Evolutionary conservation across 2,113 vertebrate species (phyloP).

Genomic region (Syngnathus floridae): DNA sequence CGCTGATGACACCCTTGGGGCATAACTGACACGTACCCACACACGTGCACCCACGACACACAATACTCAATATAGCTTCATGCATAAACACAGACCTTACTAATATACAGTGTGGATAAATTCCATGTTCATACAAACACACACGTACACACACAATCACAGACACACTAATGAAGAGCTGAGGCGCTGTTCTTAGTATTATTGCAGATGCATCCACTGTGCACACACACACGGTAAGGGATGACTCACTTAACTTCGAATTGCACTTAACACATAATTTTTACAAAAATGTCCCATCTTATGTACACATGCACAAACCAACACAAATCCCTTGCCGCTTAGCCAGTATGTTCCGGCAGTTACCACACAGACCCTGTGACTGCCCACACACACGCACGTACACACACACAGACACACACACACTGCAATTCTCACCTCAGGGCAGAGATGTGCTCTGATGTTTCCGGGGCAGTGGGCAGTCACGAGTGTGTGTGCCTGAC

Average conservation of each 20-base stretch:
- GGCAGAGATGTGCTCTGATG: slow-evolving; percentile 69
- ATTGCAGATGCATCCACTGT: slow-evolving; percentile 5
- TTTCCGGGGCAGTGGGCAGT: slow-evolving; percentile 69
- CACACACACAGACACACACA: slow-evolving; percentile 27
- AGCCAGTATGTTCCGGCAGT: slow-evolving; percentile 49
- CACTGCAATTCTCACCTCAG: slow-evolving; percentile 59
- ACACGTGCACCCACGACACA: slow-evolving; percentile 3
- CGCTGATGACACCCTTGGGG: slow-evolving; percentile 68
- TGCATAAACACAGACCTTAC: slow-evolving; percentile 30
- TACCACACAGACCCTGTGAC: slow-evolving; percentile 51
- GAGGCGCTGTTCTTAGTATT: slow-evolving; percentile 11
- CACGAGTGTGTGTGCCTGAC: slow-evolving; percentile 63
- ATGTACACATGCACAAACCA: slow-evolving; percentile 20
- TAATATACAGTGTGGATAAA: slow-evolving; percentile 16
- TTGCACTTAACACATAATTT: slow-evolving; percentile 40
- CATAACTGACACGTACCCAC: slow-evolving; percentile 20
- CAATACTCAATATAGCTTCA: slow-evolving; percentile 16
- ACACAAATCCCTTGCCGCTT: slow-evolving; percentile 46
- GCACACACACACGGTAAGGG: slow-evolving; percentile 14
- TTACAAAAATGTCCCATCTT: slow-evolving; percentile 32
- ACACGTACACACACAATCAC: slow-evolving; percentile 1
- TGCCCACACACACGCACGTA: slow-evolving; percentile 32
- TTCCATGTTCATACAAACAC: slow-evolving; percentile 2
- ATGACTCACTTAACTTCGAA: slow-evolving; percentile 36
- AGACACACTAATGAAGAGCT: slow-evolving; percentile 9